Conservation (phyloP, 2,888 invertebrate species). For the Sphinx pinastri region DNA sequence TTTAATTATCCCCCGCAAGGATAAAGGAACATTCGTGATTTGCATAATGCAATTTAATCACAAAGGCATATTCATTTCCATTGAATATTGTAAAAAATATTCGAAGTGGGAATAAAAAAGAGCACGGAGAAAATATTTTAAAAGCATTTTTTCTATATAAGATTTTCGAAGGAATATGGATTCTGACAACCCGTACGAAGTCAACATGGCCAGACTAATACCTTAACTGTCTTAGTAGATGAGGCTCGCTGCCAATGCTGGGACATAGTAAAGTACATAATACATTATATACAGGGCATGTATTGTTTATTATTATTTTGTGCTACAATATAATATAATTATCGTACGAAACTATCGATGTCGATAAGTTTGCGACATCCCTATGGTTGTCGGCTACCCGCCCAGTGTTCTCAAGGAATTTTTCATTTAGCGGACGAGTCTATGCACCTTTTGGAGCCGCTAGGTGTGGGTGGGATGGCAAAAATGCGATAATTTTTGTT, state of each 20-base stretch:
- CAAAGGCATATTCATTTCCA: neutral
- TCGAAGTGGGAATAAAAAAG: neutral
- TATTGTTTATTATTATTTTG: too few species aligned
- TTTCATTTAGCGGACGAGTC: constrained; percentile 65
- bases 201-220: too few species aligned
- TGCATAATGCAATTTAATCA: constrained; percentile 19
- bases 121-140: too few species aligned
- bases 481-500: constrained; percentile 22
- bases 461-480: constrained; percentile 13
- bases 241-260: too few species aligned
- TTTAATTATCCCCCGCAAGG: constrained; percentile 4
- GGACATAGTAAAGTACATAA: too few species aligned
- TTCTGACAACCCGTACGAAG: too few species aligned
- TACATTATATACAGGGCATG: too few species aligned
- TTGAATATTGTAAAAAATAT: neutral
- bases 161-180: too few species aligned
- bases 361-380: constrained; percentile 35
- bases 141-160: too few species aligned
- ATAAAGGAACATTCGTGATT: neutral
- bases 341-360: neutral
- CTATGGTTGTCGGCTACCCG: constrained; percentile 39
- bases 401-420: constrained; percentile 65
- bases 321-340: too few species aligned
- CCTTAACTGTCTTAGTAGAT: too few species aligned
- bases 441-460: constrained; percentile 48